These are phyloP conservation scores for Hippocampus kuda DNA, from an alignment of 2,797 vertebrate species.

Conservation along the genomic window DNA sequence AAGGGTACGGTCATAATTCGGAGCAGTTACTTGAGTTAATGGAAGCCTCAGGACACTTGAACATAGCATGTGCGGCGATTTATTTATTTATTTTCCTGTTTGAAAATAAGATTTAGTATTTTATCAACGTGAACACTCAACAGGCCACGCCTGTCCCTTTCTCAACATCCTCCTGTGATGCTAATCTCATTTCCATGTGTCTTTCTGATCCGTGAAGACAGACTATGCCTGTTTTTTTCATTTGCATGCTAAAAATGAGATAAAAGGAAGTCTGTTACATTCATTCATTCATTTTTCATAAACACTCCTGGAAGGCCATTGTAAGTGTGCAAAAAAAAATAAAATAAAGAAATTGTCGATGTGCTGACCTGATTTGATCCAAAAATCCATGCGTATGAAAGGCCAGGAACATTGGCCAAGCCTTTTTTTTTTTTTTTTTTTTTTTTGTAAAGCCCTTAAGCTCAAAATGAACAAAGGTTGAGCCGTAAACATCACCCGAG, in stretches of 20 bases:
- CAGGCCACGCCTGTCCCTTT: not conserved
- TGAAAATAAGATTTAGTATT: not conserved
- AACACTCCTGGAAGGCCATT: not conserved
- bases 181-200: not conserved
- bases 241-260: not conserved
- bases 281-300: not conserved
- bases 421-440: too few relatives aligned
- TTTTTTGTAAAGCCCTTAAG: too few relatives aligned
- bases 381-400: not conserved
- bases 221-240: not conserved
- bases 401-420: too few relatives aligned
- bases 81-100: not conserved
- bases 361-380: not conserved
- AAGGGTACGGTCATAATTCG: not conserved
- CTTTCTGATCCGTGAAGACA: not conserved
- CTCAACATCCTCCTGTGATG: too few relatives aligned
- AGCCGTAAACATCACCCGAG: too few relatives aligned
- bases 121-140: not conserved
- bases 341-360: not conserved
- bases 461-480: too few relatives aligned
- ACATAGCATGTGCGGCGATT: not conserved
- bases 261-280: not conserved
- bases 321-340: not conserved
- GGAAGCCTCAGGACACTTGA: constrained; percentile 4
- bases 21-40: not conserved